Base-by-base conservation (phyloP, 2,797 vertebrate species). In the Salarias fasciatus region DNA sequence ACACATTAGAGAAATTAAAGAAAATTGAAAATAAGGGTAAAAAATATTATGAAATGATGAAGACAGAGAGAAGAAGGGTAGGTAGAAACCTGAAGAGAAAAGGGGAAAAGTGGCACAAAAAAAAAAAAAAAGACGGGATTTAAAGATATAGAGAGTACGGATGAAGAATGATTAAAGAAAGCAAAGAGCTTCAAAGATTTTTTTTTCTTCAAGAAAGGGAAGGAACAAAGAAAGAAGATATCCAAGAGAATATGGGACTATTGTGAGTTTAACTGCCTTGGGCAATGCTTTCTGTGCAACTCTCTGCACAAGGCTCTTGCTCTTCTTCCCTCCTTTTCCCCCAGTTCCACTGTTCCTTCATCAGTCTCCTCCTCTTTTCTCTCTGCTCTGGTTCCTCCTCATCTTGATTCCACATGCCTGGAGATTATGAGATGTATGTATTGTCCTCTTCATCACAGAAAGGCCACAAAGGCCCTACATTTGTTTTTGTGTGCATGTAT, bases 361-460 rank as follows among this genome's bases (percentile, higher is more conserved):
- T 51, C 24, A 14, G 4, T 43, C 14, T 57, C 36, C 12, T 57
- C n/a, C 14, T 35, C 30, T 45, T 12, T 11, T 50, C 41, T 30
- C 24, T 15, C 29, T 29, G 7, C 12, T 43, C 6, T 53, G 18
- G 18, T 30, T 24, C 33, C 2, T 12, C 33, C 7, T 51, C 38
- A 10, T n/a, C 8, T 15, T 13, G n/a, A 24, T 33, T 37, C 31
- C 56, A 13, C 47, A 55, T 30, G 30, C 47, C 53, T 53, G 51
- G 31, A 65, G 53, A 79, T 53, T 48, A 81, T 57, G 37, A 37
- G 60, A 66, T 50, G 47, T 64, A 63, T 51, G 35, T 38, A 60
- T 62, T 57, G 42, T 66, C 68, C 40, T 69, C 49, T 11, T 49
- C 31, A 63, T 54, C 72, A 51, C 35, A 66, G 29, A 61, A 62